Conservation (phyloP, 2,888 invertebrate genomes). For the Drosophila limbata region DNA sequence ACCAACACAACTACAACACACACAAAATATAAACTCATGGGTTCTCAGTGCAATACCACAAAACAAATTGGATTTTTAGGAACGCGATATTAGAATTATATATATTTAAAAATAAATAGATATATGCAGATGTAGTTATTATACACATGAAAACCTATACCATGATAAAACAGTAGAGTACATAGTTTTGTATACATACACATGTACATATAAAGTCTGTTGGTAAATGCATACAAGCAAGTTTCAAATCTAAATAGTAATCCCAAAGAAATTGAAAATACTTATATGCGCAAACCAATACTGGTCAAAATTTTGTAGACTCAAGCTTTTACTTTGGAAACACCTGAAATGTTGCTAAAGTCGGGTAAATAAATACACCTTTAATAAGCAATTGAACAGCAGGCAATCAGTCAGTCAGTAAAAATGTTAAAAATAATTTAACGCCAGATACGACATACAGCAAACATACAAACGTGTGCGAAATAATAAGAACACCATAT, state of each 20-base stretch:
- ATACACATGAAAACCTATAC: conserved; percentile 1
- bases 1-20: conserved; percentile 51
- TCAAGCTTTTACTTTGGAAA: conserved; percentile 40
- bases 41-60: conserved; percentile 71
- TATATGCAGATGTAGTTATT: background rate
- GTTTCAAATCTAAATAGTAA: conserved; percentile 33
- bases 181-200: conserved; percentile 43
- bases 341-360: conserved; percentile 28
- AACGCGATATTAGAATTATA: conserved; percentile 33
- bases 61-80: conserved; percentile 70
- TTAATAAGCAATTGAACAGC: conserved; percentile 65
- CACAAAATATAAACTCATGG: conserved; percentile 74
- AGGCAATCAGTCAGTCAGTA: conserved; percentile 73
- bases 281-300: conserved; percentile 21
- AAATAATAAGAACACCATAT: too few relatives aligned
- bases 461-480: conserved; percentile 62
- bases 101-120: background rate
- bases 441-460: conserved; percentile 32
- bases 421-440: conserved; percentile 33
- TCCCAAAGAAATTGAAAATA: conserved; percentile 42
- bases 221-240: conserved; percentile 57
- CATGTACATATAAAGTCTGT: conserved; percentile 49
- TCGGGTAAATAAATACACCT: conserved; percentile 21
- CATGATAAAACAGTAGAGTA: conserved; percentile 47
- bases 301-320: conserved; percentile 24